Evolutionary conservation across 2,888 invertebrate species (phyloP).

Genomic region (Orgyia antiqua): DNA sequence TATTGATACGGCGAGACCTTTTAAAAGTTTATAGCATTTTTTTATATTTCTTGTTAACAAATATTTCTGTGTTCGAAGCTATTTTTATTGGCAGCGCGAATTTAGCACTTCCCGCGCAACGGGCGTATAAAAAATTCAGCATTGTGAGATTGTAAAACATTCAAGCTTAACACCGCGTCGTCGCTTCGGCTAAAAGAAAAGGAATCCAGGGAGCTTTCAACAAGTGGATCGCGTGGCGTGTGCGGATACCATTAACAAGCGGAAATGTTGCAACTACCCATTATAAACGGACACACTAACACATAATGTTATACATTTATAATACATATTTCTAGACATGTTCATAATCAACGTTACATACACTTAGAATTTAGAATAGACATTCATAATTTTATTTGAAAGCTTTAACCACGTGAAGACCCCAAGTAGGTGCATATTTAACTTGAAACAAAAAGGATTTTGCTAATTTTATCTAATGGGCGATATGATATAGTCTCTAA

Average conservation of each 20-base stretch:
- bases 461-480: too few species aligned
- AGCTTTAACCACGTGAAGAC: too few species aligned
- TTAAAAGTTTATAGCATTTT: conserved; percentile 23
- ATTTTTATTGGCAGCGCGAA: conserved; percentile 47
- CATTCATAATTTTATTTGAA: too few species aligned
- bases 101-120: conserved; percentile 50
- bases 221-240: conserved; percentile 32
- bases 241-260: conserved; percentile 27
- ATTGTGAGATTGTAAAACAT: conserved; percentile 44
- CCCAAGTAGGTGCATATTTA: too few species aligned
- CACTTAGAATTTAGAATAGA: too few species aligned
- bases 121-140: conserved; percentile 38
- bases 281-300: conserved; percentile 21
- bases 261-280: conserved; percentile 31
- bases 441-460: too few species aligned
- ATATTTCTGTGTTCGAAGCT: conserved; percentile 29
- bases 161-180: conserved; percentile 32
- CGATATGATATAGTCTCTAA: too few species aligned
- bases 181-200: conserved; percentile 28
- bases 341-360: too few species aligned
- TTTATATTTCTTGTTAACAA: conserved; percentile 24
- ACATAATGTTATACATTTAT: background rate
- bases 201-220: conserved; percentile 36
- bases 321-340: background rate
- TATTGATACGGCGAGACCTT: conserved; percentile 30